Evolutionary conservation across 2,888 invertebrate species (phyloP), one percentile per base, ranked within the genome.

Genomic region (Leptura quadrifasciata): DNA sequence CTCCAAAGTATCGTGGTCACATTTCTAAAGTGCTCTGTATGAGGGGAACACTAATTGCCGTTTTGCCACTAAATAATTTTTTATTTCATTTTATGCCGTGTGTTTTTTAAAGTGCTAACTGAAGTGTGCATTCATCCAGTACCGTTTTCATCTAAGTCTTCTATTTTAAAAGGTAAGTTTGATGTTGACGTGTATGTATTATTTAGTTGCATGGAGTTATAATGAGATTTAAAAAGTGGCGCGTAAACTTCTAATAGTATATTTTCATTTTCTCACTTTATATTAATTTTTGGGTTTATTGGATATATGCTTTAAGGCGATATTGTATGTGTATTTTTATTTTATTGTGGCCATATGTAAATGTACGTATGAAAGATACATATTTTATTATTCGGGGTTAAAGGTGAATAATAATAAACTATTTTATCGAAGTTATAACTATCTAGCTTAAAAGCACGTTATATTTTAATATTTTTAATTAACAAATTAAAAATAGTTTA

Each of bases 111-210:
- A 52, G 65, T 67, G 54, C 27, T 67, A 52, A 47, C 17, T 47
- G 2, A 27, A 12, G 60, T 24, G 27, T 61, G 31, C 2, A 5
- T 31, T 31, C 17, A 17, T 61, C 60, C n/a, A 27, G 15, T 31
- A 61, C n/a, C 17, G 10, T 20, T 2, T n/a, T 27, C 6, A n/a
- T 17, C 57, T 57, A 24, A 68, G 24, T 27, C 55, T 55, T 55
- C 31, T 57, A 21, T 20, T 21, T 15, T 24, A 68, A 54, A 35
- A 68, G 68, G 68, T 68, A 31, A 68, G 68, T 68, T 27, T 18
- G 4, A 20, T 67, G 67, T 27, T 68, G 68, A 68, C 68, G 68
- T 68, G 68, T 68, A 54, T 47, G n/a, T 31, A n/a, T 4, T 47
- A n/a, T 47, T 20, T 52, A 12, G 18, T 47, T 64, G 27, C 15